phyloP scores from a whole-genome alignment of 1,140 invertebrate species.

The Tetramorium alpestre region DNA sequence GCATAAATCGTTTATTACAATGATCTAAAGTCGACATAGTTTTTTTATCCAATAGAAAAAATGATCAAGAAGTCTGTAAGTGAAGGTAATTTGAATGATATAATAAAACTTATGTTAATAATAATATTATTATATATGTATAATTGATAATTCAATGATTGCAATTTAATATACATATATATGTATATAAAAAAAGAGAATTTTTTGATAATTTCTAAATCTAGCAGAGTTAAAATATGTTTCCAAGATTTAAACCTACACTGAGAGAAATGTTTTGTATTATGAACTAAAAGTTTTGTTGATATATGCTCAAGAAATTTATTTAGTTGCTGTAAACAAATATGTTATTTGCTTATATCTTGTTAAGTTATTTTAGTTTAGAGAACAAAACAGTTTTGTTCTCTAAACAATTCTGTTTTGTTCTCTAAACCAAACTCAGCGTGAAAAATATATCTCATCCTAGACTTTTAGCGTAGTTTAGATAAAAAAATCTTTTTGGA shows the following conservation, averaged over 20 bases:
- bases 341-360: no score
- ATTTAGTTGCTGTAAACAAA: no score
- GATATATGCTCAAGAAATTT: no score
- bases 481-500: conserved; percentile 3
- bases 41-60: not conserved
- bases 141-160: not conserved
- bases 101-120: not conserved
- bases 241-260: not conserved
- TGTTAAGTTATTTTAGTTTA: no score
- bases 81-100: not conserved
- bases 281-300: no score
- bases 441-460: not conserved
- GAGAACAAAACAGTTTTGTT: no score
- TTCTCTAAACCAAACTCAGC: no score
- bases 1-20: conserved; percentile 17
- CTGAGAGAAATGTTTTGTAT: no score
- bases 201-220: not conserved
- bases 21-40: not conserved
- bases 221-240: not conserved
- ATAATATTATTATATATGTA: not conserved
- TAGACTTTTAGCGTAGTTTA: not conserved
- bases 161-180: not conserved
- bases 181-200: not conserved
- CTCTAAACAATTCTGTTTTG: no score
- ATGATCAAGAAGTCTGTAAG: not conserved